Conservation (phyloP, 2,797 vertebrate genomes). For the Simalia tracyae region DNA sequence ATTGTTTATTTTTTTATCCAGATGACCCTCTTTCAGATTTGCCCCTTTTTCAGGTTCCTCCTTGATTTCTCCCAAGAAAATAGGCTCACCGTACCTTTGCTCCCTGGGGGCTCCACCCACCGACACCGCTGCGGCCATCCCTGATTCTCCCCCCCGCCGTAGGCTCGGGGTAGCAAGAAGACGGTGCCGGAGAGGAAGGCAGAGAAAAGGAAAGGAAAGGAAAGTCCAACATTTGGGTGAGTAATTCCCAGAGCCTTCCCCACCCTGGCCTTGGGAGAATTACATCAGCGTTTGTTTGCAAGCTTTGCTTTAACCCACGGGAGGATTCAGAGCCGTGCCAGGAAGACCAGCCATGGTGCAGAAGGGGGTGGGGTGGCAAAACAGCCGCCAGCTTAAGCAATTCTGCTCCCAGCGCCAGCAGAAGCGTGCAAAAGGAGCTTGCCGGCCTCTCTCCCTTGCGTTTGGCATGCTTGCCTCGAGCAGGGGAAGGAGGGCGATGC, state of each 20-base stretch:
- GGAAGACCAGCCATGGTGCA: neutral
- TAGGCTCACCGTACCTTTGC: too few relatives aligned
- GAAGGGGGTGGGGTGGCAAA: neutral
- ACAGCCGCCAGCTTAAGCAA: neutral
- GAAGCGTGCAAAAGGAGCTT: neutral
- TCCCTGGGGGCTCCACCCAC: neutral
- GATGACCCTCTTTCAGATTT: neutral
- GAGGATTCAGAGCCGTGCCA: conserved; percentile 19
- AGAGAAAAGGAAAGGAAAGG: too few relatives aligned
- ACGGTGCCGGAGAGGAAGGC: neutral
- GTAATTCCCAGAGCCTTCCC: conserved; percentile 29
- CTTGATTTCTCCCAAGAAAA: neutral
- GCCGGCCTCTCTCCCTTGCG: neutral
- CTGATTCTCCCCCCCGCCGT: neutral
- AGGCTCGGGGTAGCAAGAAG: neutral
- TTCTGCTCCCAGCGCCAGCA: neutral
- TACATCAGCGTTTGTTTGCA: conserved; percentile 24
- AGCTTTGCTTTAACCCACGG: neutral
- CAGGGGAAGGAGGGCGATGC: neutral
- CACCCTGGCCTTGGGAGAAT: conserved; percentile 24
- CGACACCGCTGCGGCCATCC: neutral
- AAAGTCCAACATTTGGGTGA: neutral
- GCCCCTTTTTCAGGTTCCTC: neutral
- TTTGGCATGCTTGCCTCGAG: neutral
- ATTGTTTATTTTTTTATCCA: neutral